phyloP scores from a whole-genome alignment of 2,113 vertebrate genomes.

The Paracanthobrama guichenoti region DNA sequence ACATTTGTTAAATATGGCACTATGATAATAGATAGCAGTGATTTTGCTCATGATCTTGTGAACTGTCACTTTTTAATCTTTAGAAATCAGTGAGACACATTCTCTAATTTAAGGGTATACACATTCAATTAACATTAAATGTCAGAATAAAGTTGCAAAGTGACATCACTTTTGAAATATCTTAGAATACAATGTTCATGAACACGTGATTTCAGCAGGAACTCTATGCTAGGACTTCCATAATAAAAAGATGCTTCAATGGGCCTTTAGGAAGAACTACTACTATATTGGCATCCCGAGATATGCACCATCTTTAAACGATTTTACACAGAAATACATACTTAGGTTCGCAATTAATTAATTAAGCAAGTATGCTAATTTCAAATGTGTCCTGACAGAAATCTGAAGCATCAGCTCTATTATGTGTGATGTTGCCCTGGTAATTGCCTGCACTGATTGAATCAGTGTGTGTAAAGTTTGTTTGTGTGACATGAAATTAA shows the following conservation, averaged over 20 bases:
- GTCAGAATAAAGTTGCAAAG: neutral
- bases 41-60: neutral
- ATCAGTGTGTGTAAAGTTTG: neutral
- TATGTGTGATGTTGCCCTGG: neutral
- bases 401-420: neutral
- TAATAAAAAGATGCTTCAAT: neutral
- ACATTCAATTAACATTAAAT: neutral
- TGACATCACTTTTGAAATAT: neutral
- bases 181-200: neutral
- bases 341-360: neutral
- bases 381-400: neutral
- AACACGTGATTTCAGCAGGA: neutral
- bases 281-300: neutral
- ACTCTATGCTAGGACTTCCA: neutral
- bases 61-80: neutral
- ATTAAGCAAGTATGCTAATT: neutral
- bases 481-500: constrained; percentile 8
- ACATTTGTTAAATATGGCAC: neutral
- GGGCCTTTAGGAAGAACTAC: neutral
- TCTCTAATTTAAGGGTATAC: neutral
- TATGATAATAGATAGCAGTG: neutral
- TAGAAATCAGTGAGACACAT: neutral
- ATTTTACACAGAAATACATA: neutral
- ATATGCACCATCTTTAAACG: neutral
- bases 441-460: neutral